A percentile compares a stretch with the other conserved stretches of the same genome.
Evolutionary conservation across 2,113 vertebrate species (phyloP).

Genomic region (Atlantisia rogersi): DNA sequence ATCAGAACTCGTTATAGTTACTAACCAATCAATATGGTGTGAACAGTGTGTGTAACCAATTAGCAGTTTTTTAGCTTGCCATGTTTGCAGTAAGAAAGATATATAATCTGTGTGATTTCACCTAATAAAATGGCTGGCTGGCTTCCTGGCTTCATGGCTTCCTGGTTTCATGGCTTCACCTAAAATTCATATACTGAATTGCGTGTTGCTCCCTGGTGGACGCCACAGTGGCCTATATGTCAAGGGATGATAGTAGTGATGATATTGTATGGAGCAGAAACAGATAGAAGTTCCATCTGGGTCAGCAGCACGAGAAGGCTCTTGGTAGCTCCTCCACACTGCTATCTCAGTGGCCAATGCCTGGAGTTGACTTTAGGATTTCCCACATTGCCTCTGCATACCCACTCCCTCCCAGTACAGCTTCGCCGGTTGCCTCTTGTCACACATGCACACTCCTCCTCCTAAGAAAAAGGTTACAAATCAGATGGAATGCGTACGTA

Average conservation of each 20-base stretch:
- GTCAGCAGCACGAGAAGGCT: background rate
- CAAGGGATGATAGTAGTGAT: background rate
- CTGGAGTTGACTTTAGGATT: background rate
- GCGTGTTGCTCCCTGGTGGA: no score
- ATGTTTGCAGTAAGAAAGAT: no score
- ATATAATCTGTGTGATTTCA: no score
- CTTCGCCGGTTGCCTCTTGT: background rate
- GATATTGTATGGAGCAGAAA: background rate
- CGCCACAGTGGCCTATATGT: background rate
- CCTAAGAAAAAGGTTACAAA: background rate
- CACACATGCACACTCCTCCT: background rate
- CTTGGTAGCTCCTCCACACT: background rate
- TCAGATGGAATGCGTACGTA: constrained; percentile 72
- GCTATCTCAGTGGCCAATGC: background rate
- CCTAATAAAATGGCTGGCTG: no score
- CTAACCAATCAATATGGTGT: no score
- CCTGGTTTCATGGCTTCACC: no score
- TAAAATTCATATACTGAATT: no score
- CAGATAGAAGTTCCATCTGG: background rate
- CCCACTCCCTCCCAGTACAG: background rate
- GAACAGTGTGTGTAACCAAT: no score
- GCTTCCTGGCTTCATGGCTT: no score
- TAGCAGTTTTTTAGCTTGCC: no score
- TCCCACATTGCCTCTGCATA: background rate
- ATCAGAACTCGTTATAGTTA: no score